A percentile compares a stretch with the other conserved stretches of the same genome.
phyloP scores from a whole-genome alignment of 2,888 invertebrate species.

The Drosophila eohydei region DNA sequence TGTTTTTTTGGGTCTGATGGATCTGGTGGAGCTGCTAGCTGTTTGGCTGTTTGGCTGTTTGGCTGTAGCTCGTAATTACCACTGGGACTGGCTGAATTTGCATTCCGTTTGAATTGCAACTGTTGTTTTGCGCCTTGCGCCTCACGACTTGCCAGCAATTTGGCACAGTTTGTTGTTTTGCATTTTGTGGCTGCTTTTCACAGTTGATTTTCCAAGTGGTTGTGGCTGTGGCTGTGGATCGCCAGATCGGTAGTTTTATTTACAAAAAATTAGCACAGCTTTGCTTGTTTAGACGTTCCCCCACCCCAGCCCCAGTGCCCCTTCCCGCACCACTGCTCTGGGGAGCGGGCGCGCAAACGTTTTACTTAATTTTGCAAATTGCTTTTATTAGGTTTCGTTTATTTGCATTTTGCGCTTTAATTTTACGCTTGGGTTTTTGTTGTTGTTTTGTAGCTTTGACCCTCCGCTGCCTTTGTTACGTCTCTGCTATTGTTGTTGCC shows the following conservation, averaged over 20 bases:
- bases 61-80: conserved; percentile 75
- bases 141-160: conserved; percentile 76
- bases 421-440: conserved; percentile 60
- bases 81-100: conserved; percentile 77
- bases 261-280: conserved; percentile 82
- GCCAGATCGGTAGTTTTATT: conserved; percentile 81
- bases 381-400: conserved; percentile 81
- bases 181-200: conserved; percentile 60
- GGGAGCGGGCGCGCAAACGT: conserved; percentile 52
- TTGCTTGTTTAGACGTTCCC: conserved; percentile 68
- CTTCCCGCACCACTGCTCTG: background rate
- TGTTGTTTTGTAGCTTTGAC: conserved; percentile 33
- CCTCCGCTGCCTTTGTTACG: conserved; percentile 70
- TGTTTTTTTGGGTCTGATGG: conserved; percentile 35
- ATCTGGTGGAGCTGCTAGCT: conserved; percentile 41
- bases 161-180: conserved; percentile 64
- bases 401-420: conserved; percentile 81
- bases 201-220: conserved; percentile 71
- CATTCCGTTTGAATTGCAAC: conserved; percentile 83
- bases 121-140: conserved; percentile 81
- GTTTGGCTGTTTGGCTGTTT: conserved; percentile 10
- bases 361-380: conserved; percentile 79
- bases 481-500: conserved; percentile 29
- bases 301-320: conserved; percentile 1
- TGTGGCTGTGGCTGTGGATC: conserved; percentile 32